phyloP scores from a whole-genome alignment of 1,140 invertebrate species.

The Euwallacea similis region DNA sequence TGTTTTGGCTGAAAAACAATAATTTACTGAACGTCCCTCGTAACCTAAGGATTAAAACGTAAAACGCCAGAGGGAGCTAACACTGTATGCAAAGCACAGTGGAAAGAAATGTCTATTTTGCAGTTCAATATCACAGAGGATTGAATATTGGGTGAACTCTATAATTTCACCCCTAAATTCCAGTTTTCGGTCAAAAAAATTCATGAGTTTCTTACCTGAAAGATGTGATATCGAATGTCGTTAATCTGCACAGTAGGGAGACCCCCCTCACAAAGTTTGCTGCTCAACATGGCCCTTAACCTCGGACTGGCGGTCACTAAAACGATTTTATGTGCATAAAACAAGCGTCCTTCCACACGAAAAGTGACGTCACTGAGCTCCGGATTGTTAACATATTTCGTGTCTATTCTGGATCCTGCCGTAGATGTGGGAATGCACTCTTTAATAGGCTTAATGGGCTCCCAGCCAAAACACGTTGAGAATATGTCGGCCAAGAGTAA shows the following conservation, averaged over 20 bases:
- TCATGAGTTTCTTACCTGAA: constrained; percentile 66
- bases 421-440: constrained; percentile 64
- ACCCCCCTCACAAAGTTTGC: constrained; percentile 73
- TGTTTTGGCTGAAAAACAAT: too few relatives aligned
- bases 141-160: too few relatives aligned
- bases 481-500: constrained; percentile 86
- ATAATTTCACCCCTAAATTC: too few relatives aligned
- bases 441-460: constrained; percentile 76
- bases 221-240: constrained; percentile 89
- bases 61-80: too few relatives aligned
- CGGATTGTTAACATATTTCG: constrained; percentile 90
- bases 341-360: constrained; percentile 85
- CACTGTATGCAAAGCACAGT: too few relatives aligned
- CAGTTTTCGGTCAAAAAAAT: not conserved
- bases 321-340: constrained; percentile 93
- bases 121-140: too few relatives aligned
- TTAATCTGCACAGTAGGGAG: constrained; percentile 89
- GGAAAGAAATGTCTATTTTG: too few relatives aligned
- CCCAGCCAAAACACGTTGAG: constrained; percentile 85
- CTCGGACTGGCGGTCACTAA: constrained; percentile 85
- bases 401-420: constrained; percentile 74
- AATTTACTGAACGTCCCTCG: too few relatives aligned
- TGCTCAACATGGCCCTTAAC: constrained; percentile 83
- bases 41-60: too few relatives aligned
- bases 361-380: constrained; percentile 90